Conservation (phyloP, 2,888 invertebrate genomes). For the Globia sparganii region DNA sequence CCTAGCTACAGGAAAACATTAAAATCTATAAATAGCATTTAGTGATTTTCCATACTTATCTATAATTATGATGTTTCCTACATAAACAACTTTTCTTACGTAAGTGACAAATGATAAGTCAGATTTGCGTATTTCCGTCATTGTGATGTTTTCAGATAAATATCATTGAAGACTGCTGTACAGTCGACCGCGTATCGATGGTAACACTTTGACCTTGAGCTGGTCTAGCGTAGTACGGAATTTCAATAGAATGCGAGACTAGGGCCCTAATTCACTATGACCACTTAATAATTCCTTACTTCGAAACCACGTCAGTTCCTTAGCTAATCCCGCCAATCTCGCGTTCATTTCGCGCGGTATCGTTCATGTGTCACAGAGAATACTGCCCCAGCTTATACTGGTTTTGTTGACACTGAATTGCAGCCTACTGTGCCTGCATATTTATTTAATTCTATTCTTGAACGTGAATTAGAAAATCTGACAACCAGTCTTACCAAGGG, state of each 20-base stretch:
- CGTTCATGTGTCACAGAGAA: no score
- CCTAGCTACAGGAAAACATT: not conserved
- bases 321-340: no score
- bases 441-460: not conserved
- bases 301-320: no score
- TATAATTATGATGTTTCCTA: conserved; percentile 23
- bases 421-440: not conserved
- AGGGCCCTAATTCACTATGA: no score
- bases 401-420: not conserved
- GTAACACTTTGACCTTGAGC: not conserved
- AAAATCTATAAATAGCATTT: not conserved
- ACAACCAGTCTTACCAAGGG: no score
- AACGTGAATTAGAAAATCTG: no score
- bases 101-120: not conserved
- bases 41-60: conserved; percentile 3
- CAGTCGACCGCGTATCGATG: not conserved
- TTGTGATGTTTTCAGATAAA: not conserved
- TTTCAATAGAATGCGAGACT: no score
- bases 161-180: not conserved
- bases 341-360: no score
- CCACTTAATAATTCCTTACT: no score
- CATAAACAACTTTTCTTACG: not conserved
- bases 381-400: no score
- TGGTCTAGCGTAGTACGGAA: not conserved
- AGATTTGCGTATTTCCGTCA: conserved; percentile 3